Evolutionary conservation across 1,140 invertebrate genomes (phyloP), one percentile per base, ranked within the genome.

Genomic region (Andricus grossulariae): DNA sequence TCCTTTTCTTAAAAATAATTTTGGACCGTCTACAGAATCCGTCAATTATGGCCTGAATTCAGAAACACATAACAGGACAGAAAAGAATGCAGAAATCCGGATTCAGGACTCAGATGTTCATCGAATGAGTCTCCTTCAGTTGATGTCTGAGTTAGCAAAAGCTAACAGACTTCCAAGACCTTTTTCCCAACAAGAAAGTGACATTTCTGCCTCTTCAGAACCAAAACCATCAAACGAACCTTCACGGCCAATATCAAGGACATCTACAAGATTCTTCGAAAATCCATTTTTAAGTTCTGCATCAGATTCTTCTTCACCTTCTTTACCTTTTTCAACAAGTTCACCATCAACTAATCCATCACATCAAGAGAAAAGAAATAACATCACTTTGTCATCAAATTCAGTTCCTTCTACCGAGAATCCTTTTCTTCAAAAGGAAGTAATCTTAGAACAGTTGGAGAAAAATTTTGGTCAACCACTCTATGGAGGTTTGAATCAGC

Each of bases 161-260:
- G 74, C 84, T 0, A 86, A 88, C 77, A 81, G 85, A 12, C 72
- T 84, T 18, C 88, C 88, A 32, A 82, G 88, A 49, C 87, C 88
- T 6, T 89, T 88, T 49, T 75, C 80, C 12, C 78, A 77, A 50
- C 21, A 51, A 12, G 32, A 72, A n/a, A 71, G 50, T 21, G 50
- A 50, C 5, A n/a, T n/a, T 66, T 11, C 52, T 54, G 6, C 3
- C 8, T 32, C 8, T 21, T 57, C 55, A 12, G 21, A 25, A 32
- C 4, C 21, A 1, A 39, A 60, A 32, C 15, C 57, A 15, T 25
- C 21, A 16, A 81, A 80, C 5, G 82, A 81, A 77, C 77, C 77
- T 19, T 80, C 18, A 79, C 49, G 0, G 80, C 79, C 70, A 82
- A 80, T 13, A 45, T 80, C 0, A 82, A 74, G 75, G 11, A 79